Evolutionary conservation across 2,888 invertebrate genomes (phyloP).

Genomic region (Dasysyrphus tricinctus): DNA sequence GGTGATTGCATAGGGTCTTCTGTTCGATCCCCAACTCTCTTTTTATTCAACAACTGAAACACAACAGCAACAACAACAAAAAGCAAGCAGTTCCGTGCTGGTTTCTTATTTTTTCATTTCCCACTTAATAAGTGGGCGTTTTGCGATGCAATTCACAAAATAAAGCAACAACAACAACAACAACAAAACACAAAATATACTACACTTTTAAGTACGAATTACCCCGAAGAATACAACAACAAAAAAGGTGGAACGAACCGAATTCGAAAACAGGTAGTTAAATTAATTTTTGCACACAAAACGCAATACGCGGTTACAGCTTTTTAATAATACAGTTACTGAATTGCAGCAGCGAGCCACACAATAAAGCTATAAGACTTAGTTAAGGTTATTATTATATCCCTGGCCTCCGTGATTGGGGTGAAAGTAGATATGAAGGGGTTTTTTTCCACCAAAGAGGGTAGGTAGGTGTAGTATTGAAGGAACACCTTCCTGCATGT

Average conservation of each 20-base stretch:
- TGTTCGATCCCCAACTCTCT: background rate
- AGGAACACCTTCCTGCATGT: background rate
- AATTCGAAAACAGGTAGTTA: conserved; percentile 72
- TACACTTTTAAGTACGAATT: conserved; percentile 22
- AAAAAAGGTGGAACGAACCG: conserved; percentile 63
- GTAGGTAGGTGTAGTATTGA: conserved; percentile 15
- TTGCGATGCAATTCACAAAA: conserved; percentile 52
- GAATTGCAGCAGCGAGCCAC: conserved; percentile 13
- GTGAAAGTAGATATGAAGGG: conserved; percentile 40
- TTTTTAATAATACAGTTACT: conserved; percentile 60
- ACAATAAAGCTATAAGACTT: conserved; percentile 50
- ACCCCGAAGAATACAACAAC: background rate
- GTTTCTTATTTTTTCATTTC: conserved; percentile 30
- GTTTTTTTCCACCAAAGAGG: background rate
- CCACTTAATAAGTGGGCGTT: conserved; percentile 70
- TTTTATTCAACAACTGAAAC: background rate
- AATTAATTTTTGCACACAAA: conserved; percentile 72
- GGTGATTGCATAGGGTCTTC: conserved; percentile 61
- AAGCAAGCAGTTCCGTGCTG: conserved; percentile 27
- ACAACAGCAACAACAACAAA: background rate
- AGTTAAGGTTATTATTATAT: conserved; percentile 39
- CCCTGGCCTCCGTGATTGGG: conserved; percentile 9
- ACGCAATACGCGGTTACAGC: conserved; percentile 65
- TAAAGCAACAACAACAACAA: conserved; percentile 10
- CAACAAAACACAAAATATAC: conserved; percentile 24